phyloP scores from a whole-genome alignment of 2,113 vertebrate genomes.

The pig (Sus scrofa) region DNA sequence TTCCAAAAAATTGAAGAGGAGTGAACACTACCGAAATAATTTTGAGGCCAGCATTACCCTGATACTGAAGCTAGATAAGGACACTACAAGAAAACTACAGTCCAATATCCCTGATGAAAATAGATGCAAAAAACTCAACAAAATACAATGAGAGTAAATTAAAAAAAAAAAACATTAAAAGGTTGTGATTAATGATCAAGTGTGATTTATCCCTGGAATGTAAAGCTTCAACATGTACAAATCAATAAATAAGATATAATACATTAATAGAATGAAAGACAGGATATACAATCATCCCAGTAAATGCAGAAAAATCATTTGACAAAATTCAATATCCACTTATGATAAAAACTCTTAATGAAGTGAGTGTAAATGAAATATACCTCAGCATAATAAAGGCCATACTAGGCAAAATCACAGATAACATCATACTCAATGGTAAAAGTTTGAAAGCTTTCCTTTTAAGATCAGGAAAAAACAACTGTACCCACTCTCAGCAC shows the following conservation, averaged over 20 bases:
- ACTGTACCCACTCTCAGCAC: background rate
- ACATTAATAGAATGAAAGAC: background rate
- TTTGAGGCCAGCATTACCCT: background rate
- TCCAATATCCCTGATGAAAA: background rate
- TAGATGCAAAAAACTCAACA: background rate
- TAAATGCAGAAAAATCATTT: background rate
- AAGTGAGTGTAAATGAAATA: background rate
- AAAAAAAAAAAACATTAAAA: background rate
- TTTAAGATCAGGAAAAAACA: background rate
- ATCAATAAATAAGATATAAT: background rate
- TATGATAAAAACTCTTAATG: background rate
- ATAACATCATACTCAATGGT: background rate
- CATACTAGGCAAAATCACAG: background rate
- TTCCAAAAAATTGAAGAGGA: background rate
- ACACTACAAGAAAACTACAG: background rate
- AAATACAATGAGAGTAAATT: background rate
- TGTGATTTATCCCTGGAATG: too few relatives aligned
- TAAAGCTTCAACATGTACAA: background rate
- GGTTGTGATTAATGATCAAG: too few relatives aligned
- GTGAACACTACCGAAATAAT: background rate
- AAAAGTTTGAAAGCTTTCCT: background rate
- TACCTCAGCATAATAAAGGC: background rate
- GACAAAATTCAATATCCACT: background rate
- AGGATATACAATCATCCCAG: background rate
- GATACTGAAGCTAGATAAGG: background rate